Percentiles rank a stretch among this genome's conserved stretches.
Conservation (phyloP, 1,140 invertebrate species). For the Helicoverpa zea region DNA sequence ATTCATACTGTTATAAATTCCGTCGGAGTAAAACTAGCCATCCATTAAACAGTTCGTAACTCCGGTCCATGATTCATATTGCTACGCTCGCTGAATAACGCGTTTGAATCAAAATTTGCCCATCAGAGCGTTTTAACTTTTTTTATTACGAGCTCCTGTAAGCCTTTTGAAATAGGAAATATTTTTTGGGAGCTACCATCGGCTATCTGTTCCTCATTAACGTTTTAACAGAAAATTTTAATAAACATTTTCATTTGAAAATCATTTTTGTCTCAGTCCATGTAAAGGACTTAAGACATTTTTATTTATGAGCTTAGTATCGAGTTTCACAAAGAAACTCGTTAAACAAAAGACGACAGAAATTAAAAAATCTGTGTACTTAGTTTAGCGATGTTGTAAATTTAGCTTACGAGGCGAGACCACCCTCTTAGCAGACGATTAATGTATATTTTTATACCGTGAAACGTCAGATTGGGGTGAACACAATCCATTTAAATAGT, state of each 20-base stretch:
- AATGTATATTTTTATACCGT: constrained; percentile 71
- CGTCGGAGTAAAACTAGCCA: constrained; percentile 3
- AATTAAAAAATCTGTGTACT: constrained; percentile 12
- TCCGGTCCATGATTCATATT: constrained; percentile 57
- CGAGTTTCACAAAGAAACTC: not conserved
- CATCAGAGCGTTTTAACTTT: constrained; percentile 58
- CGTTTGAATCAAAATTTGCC: constrained; percentile 58
- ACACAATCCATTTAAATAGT: constrained; percentile 66
- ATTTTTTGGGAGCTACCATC: not conserved
- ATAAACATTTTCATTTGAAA: not conserved
- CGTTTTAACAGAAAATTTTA: not conserved
- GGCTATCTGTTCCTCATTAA: not conserved
- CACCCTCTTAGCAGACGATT: constrained; percentile 65
- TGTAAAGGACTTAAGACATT: not conserved
- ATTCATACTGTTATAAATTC: constrained; percentile 28
- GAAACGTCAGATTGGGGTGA: constrained; percentile 66
- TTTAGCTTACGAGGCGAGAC: constrained; percentile 41
- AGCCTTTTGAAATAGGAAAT: constrained; percentile 13
- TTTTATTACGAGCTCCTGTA: constrained; percentile 28
- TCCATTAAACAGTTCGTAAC: constrained; percentile 46
- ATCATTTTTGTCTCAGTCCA: no score
- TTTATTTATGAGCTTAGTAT: not conserved
- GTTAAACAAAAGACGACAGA: not conserved
- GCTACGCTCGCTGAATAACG: constrained; percentile 56
- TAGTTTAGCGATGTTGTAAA: constrained; percentile 30